A percentile compares a stretch with the other conserved stretches of the same genome.
Conservation (phyloP, 2,113 vertebrate species). For the Tringa solitaria region DNA sequence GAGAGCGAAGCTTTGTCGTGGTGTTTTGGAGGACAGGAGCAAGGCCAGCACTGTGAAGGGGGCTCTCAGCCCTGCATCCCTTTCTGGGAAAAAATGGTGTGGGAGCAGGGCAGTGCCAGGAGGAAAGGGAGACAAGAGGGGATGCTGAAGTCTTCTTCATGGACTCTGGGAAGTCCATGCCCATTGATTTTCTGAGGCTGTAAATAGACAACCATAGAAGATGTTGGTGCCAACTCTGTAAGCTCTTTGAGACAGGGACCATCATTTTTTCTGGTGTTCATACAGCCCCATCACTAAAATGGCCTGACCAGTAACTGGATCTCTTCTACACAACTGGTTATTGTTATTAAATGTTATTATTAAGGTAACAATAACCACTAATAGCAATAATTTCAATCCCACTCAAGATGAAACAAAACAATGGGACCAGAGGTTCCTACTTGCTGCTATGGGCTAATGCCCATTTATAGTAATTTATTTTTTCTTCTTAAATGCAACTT, state of each 20-base stretch:
- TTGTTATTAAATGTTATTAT: not conserved
- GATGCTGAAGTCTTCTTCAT: not conserved
- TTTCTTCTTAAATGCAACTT: not conserved
- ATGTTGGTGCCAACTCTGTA: rapidly evolving
- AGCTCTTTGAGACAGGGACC: not conserved
- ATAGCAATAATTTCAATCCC: not conserved
- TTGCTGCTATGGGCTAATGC: not conserved
- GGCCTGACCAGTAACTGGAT: not conserved
- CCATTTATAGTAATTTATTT: not conserved
- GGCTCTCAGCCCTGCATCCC: not conserved
- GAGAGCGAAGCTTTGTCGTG: rapidly evolving
- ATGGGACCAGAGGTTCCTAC: rapidly evolving
- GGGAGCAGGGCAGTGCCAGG: rapidly evolving
- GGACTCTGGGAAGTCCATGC: not conserved
- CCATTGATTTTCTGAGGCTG: not conserved
- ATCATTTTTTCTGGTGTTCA: not conserved
- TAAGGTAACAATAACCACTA: not conserved
- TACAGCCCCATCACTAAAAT: not conserved
- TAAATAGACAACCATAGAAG: not conserved
- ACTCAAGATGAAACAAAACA: not conserved
- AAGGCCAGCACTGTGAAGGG: not conserved
- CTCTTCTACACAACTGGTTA: not conserved
- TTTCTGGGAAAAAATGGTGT: not conserved
- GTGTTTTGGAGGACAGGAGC: not conserved
- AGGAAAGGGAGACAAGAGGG: not conserved